Percentiles rank a stretch among this genome's conserved stretches.
phyloP scores from a whole-genome alignment of 2,888 invertebrate species.

The Sturmia bella region DNA sequence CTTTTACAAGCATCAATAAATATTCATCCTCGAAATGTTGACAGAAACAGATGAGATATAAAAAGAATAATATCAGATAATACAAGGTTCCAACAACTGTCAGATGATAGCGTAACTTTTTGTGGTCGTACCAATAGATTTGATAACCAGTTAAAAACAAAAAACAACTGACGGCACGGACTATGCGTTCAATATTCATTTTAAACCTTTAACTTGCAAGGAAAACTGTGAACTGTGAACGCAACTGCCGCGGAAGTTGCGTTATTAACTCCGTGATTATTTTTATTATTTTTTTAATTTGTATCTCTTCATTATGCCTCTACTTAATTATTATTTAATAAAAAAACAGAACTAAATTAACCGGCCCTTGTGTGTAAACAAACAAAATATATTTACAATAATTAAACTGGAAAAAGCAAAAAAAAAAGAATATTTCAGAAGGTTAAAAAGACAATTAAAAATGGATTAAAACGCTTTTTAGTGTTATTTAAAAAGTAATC shows the following conservation, averaged over 20 bases:
- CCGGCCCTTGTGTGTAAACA: too few species aligned
- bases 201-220: not conserved
- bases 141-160: constrained; percentile 73
- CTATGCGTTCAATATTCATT: constrained; percentile 74
- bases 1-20: constrained; percentile 72
- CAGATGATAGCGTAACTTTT: constrained; percentile 69
- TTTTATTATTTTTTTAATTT: not conserved
- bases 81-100: constrained; percentile 69
- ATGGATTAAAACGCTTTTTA: too few species aligned
- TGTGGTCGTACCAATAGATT: constrained; percentile 71
- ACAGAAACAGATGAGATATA: constrained; percentile 74
- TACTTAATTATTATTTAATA: not conserved
- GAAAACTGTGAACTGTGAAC: not conserved
- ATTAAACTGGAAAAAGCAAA: too few species aligned
- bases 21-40: constrained; percentile 75
- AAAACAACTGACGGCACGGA: constrained; percentile 71
- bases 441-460: too few species aligned
- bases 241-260: not conserved
- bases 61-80: constrained; percentile 69
- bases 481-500: too few species aligned
- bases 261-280: not conserved
- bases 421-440: too few species aligned
- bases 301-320: constrained; percentile 1
- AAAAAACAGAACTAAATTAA: too few species aligned
- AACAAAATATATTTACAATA: too few species aligned